These are phyloP conservation scores for Sardina pilchardus DNA, from an alignment of 2,113 vertebrate genomes.

Conservation along the genomic window DNA sequence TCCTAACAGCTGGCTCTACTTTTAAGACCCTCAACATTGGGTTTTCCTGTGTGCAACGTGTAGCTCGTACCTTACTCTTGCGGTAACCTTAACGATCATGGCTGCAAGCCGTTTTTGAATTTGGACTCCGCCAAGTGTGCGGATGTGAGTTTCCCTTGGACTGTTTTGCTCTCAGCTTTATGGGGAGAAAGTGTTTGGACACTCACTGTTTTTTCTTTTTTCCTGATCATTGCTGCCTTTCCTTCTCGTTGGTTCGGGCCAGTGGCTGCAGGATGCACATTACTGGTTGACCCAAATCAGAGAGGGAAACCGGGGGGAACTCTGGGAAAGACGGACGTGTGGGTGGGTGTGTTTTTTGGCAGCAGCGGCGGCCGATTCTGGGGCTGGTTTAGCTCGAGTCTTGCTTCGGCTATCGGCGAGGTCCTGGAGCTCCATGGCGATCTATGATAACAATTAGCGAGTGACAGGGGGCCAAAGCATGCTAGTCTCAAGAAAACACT, in stretches of 20 bases:
- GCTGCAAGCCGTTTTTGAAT: conserved; percentile 15
- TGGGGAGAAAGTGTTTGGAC: conserved; percentile 14
- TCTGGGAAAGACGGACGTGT: background rate
- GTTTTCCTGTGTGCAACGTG: background rate
- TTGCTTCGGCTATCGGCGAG: background rate
- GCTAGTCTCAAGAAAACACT: background rate
- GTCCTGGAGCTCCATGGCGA: background rate
- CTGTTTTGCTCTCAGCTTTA: background rate
- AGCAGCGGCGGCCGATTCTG: no score
- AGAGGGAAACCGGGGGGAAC: conserved; percentile 6
- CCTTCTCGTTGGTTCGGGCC: background rate
- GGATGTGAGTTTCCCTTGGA: conserved; percentile 7
- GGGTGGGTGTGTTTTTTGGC: background rate
- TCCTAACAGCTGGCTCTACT: background rate
- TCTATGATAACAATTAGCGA: background rate
- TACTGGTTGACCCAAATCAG: conserved; percentile 38
- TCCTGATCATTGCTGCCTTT: background rate
- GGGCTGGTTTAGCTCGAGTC: background rate
- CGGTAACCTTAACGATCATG: conserved; percentile 30
- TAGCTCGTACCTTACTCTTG: conserved; percentile 17
- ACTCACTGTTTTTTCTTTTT: conserved; percentile 19
- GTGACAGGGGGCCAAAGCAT: background rate
- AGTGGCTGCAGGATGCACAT: conserved; percentile 26
- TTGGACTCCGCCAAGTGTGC: conserved; percentile 23
- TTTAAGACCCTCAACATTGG: background rate